Percentiles rank a stretch among this genome's conserved stretches.
Evolutionary conservation across 2,888 invertebrate genomes (phyloP).

Genomic region (Limnephilus lunatus): DNA sequence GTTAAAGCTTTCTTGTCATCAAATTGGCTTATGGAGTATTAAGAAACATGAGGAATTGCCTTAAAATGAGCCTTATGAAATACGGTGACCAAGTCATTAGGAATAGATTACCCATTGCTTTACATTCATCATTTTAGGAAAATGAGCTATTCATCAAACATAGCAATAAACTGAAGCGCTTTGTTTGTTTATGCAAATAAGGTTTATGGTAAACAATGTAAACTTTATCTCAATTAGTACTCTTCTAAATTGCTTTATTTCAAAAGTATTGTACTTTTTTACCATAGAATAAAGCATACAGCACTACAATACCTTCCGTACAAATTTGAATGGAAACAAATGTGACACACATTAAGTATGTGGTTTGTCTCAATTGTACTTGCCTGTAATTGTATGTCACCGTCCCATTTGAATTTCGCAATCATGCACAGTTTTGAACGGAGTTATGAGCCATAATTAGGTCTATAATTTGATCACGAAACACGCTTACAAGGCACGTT

Average conservation of each 20-base stretch:
- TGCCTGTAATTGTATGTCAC: no score
- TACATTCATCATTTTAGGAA: neutral
- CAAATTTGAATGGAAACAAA: no score
- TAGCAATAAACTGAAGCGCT: neutral
- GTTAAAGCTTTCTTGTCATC: neutral
- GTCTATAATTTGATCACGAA: no score
- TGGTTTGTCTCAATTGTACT: no score
- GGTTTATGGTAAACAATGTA: neutral
- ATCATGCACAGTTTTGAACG: no score
- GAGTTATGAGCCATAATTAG: no score
- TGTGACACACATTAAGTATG: no score
- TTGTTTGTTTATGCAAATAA: neutral
- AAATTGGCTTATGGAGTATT: neutral
- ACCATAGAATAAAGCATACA: no score
- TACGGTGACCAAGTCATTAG: neutral
- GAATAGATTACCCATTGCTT: neutral
- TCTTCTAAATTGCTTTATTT: neutral
- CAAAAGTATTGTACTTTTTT: no score
- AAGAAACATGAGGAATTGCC: neutral
- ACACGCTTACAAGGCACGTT: no score
- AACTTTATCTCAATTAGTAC: neutral
- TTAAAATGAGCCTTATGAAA: neutral
- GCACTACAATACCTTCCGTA: no score
- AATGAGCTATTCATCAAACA: neutral
- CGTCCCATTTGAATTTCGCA: no score